Evolutionary conservation across 2,888 invertebrate species (phyloP).

Genomic region (Ectemnius cavifrons): DNA sequence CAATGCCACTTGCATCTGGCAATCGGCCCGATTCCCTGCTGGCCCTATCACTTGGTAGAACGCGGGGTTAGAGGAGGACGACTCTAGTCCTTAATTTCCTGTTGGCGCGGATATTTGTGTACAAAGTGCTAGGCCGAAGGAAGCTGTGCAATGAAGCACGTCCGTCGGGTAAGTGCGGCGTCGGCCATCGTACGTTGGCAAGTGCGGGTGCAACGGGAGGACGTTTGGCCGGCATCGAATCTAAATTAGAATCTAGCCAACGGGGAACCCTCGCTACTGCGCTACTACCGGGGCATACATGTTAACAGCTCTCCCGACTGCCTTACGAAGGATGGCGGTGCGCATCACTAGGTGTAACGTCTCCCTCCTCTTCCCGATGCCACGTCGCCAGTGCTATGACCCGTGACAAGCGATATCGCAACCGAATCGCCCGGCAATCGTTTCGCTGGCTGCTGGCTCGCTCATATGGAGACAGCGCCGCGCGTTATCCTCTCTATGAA

Average conservation of each 20-base stretch:
- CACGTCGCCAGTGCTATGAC: constrained; percentile 6
- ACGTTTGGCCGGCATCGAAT: constrained; percentile 58
- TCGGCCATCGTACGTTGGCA: not conserved
- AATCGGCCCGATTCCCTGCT: not conserved
- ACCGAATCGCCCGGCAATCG: constrained; percentile 21
- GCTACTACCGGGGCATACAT: constrained; percentile 7
- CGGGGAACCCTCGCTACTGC: not conserved
- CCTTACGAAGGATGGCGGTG: constrained; percentile 22
- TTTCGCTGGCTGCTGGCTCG: constrained; percentile 5
- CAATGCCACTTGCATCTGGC: not conserved
- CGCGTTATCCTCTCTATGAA: not conserved
- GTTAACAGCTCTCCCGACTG: not conserved
- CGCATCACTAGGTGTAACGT: not conserved
- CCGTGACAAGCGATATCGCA: constrained; percentile 14
- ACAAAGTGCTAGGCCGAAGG: constrained; percentile 22
- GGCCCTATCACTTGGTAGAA: not conserved
- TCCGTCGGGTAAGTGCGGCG: not conserved
- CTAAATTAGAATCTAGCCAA: constrained; percentile 71
- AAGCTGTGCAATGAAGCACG: not conserved
- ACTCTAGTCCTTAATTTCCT: constrained; percentile 64
- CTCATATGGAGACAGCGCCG: constrained; percentile 1
- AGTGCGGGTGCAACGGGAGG: constrained; percentile 5
- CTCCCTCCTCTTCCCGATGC: not conserved
- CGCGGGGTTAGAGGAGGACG: not conserved
- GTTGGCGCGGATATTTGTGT: constrained; percentile 31